Evolutionary conservation across 2,113 vertebrate genomes (phyloP).

Genomic region (Ciconia boyciana): DNA sequence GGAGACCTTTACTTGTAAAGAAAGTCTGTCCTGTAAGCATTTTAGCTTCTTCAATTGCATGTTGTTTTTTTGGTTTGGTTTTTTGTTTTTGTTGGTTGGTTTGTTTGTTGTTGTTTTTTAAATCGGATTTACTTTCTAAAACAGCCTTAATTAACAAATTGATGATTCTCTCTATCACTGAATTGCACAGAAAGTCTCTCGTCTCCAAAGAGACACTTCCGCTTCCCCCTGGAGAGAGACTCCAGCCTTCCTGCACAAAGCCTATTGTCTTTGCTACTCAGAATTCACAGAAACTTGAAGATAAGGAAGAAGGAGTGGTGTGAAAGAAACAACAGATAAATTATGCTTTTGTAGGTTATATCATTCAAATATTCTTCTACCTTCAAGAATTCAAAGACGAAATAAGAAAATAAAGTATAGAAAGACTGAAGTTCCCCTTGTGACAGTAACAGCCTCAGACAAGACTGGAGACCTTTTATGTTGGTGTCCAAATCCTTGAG

Average conservation of each 20-base stretch:
- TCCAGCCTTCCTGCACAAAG: neutral
- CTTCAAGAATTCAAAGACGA: neutral
- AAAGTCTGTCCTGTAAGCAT: neutral
- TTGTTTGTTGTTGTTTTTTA: neutral
- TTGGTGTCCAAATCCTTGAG: neutral
- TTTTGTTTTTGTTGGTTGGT: no score
- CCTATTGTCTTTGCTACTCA: neutral
- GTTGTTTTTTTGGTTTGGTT: neutral
- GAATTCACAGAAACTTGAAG: neutral
- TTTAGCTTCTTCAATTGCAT: neutral
- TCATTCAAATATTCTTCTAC: neutral
- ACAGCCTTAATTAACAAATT: conserved; percentile 4
- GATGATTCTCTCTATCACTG: neutral
- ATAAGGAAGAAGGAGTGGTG: neutral
- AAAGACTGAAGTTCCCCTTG: neutral
- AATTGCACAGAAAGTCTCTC: neutral
- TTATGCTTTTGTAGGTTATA: neutral
- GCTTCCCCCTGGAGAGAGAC: neutral
- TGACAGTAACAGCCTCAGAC: neutral
- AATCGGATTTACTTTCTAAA: neutral
- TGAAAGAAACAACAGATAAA: neutral
- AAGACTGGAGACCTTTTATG: neutral
- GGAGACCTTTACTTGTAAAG: neutral
- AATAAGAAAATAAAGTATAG: neutral
- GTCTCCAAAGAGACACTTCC: neutral